Evolutionary conservation across 2,113 vertebrate genomes (phyloP), one percentile per base, ranked within the genome.

Genomic region (Oenanthe melanoleuca): DNA sequence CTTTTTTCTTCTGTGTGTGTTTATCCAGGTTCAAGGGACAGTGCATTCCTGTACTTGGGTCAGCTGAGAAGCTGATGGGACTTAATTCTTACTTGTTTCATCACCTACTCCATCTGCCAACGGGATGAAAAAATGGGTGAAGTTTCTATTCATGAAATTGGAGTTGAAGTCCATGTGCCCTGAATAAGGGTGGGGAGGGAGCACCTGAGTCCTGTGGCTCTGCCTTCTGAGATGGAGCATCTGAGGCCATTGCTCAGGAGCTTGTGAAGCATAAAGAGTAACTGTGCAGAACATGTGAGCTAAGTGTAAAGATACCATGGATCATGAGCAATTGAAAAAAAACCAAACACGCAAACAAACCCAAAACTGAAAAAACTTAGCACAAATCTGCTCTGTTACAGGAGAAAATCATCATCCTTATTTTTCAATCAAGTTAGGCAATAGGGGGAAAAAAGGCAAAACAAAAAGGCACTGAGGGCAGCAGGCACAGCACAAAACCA

Each of bases 321-420:
- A 25, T 71, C n/a, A 9, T 0, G 63, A 69, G 19, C 13, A 38
- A 7, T 2, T 70, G 19, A 11, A 38, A 77, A 42, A 84, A 21
- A 45, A 21, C 0, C 6, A 74, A 74, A 37, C 24, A 18, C 11
- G 22, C 6, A 6, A 25, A 57, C 14, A 64, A 60, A 14, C 4
- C 26, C 15, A 1, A 78, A 52, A 8, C 13, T 0, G 0, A 57
- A 38, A 59, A 49, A 52, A 14, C 2, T 3, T 16, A 31, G 5
- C 33, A 38, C 40, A 40, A 49, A 61, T 38, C 12, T 7, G 1
- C n/a, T 60, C 13, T 67, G 12, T 55, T 72, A 57, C 73, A 57
- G 16, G n/a, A 71, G 23, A 42, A 64, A 91, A 42, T 31, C 12
- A 49, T 60, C 20, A 71, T 75, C 14, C 10, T 89, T 65, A 20